Evolutionary conservation across 2,888 invertebrate species (phyloP).

Genomic region (Coleophora flavipennella): DNA sequence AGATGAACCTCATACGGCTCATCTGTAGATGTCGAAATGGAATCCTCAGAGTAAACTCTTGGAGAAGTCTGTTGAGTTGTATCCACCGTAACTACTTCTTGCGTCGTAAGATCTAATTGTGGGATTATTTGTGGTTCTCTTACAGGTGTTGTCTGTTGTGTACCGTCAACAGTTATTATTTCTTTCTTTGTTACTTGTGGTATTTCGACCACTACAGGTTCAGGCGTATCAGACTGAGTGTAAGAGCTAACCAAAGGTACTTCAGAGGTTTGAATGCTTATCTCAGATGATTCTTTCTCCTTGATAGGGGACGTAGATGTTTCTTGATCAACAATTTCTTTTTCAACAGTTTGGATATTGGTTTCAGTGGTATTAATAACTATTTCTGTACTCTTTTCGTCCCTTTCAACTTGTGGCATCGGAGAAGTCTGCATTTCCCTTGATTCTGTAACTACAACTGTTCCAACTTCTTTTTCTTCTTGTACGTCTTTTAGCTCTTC

Average conservation of each 20-base stretch:
- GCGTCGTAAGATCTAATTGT: conserved; percentile 23
- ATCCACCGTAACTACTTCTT: conserved; percentile 31
- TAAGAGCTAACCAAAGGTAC: conserved; percentile 42
- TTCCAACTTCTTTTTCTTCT: conserved; percentile 29
- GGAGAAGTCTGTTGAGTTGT: conserved; percentile 71
- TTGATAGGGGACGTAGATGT: conserved; percentile 50
- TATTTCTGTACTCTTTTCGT: conserved; percentile 55
- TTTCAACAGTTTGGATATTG: conserved; percentile 46
- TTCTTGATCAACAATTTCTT: conserved; percentile 45
- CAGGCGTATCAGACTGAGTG: conserved; percentile 57
- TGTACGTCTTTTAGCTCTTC: conserved; percentile 27
- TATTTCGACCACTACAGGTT: conserved; percentile 21
- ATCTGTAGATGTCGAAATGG: conserved; percentile 64
- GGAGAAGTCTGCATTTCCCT: conserved; percentile 74
- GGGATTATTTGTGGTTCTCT: conserved; percentile 14
- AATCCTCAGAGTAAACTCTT: conserved; percentile 64
- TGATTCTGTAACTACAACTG: conserved; percentile 55
- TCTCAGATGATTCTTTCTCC: conserved; percentile 39
- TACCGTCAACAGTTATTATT: conserved; percentile 29
- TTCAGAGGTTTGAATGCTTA: conserved; percentile 52
- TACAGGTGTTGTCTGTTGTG: conserved; percentile 33
- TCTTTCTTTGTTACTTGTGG: conserved; percentile 19
- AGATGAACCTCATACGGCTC: conserved; percentile 76
- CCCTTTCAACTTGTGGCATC: conserved; percentile 32
- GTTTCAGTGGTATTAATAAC: conserved; percentile 49